A percentile compares a stretch with the other conserved stretches of the same genome.
Conservation (phyloP, 1,140 invertebrate species). For the Halyomorpha halys region DNA sequence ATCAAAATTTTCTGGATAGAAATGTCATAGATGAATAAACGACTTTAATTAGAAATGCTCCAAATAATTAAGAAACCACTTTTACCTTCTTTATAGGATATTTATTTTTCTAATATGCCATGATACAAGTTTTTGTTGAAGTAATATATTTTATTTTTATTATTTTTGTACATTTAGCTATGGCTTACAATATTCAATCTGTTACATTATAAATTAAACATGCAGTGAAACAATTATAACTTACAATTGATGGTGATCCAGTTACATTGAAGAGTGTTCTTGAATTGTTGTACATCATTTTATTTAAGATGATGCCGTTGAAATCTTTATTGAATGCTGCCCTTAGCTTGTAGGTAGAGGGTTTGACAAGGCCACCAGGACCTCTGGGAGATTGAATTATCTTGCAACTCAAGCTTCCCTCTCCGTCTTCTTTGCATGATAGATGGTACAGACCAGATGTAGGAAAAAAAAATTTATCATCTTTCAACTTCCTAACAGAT, state of each 20-base stretch:
- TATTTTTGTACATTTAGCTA: no score
- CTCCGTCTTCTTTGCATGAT: constrained; percentile 29
- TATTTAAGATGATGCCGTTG: no score
- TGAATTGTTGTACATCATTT: background rate
- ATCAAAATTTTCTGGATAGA: no score
- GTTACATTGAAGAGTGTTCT: background rate
- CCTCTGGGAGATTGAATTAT: background rate
- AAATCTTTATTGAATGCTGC: background rate
- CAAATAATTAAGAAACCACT: no score
- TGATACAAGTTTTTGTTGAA: no score
- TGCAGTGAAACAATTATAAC: background rate
- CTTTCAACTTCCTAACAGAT: constrained; percentile 44
- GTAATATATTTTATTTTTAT: no score
- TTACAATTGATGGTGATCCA: background rate
- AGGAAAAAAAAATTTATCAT: constrained; percentile 49
- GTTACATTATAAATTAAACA: no score
- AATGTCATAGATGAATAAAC: no score
- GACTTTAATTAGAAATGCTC: no score
- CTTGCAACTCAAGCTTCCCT: constrained; percentile 28
- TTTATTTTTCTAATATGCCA: no score
- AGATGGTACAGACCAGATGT: constrained; percentile 36
- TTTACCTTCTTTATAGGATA: no score
- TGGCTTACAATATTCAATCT: no score
- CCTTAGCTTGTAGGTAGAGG: background rate
- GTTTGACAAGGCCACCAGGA: background rate